A percentile compares a stretch with the other conserved stretches of the same genome.
These are phyloP conservation scores for Tipula helvola DNA, from an alignment of 2,888 invertebrate genomes.

Conservation along the genomic window DNA sequence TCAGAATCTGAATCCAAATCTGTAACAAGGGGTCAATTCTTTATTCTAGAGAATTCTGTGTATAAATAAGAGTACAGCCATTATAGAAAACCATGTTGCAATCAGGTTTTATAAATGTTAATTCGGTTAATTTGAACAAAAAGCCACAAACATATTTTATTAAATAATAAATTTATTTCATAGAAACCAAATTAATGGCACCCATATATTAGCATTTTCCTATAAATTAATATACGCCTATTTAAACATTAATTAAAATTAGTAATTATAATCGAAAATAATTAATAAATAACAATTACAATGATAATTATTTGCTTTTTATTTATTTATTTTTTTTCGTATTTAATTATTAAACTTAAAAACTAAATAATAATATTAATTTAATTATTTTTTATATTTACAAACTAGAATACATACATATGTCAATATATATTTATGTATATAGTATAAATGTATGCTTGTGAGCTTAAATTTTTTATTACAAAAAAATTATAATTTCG, in stretches of 20 bases:
- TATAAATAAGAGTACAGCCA: no score
- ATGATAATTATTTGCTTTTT: background rate
- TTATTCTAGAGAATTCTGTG: no score
- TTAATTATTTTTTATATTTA: background rate
- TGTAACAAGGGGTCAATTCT: no score
- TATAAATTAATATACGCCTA: background rate
- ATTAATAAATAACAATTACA: background rate
- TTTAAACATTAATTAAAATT: background rate
- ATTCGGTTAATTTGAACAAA: no score
- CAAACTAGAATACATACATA: background rate
- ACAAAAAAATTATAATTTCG: background rate
- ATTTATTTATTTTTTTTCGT: background rate
- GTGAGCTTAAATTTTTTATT: no score
- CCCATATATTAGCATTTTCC: background rate
- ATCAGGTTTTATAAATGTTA: no score
- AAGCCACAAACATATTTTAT: no score
- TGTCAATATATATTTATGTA: background rate
- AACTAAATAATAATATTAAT: background rate
- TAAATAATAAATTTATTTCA: background rate
- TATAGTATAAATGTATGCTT: no score
- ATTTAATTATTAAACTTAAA: background rate
- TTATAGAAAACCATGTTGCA: no score
- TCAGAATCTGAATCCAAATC: no score
- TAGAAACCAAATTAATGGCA: constrained; percentile 4
- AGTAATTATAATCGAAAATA: background rate